Evolutionary conservation across 2,797 vertebrate species (phyloP).

Genomic region (Takifugu ocellatus): DNA sequence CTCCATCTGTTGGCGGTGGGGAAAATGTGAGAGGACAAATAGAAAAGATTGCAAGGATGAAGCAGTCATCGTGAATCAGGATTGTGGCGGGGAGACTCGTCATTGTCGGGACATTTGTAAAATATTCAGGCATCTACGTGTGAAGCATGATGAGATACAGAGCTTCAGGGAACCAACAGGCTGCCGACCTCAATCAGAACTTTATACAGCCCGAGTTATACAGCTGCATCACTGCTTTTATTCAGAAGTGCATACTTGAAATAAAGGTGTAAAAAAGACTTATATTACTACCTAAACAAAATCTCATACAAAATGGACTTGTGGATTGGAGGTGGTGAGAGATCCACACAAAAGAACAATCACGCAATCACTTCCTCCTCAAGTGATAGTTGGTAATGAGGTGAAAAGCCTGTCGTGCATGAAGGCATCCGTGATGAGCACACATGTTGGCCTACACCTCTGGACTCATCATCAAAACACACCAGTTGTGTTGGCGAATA

Average conservation of each 20-base stretch:
- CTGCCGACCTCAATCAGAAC: constrained; percentile 43
- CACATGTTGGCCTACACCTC: too few relatives aligned
- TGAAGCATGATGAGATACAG: constrained; percentile 8
- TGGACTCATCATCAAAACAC: too few relatives aligned
- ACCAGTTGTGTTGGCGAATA: too few relatives aligned
- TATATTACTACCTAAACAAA: too few relatives aligned
- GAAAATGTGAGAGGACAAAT: constrained; percentile 64
- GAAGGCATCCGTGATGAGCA: too few relatives aligned
- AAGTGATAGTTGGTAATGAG: too few relatives aligned
- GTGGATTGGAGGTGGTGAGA: constrained; percentile 36
- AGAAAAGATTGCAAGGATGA: constrained; percentile 73
- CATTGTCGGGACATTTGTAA: constrained; percentile 64
- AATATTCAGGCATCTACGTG: constrained; percentile 56
- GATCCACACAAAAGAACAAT: constrained; percentile 8
- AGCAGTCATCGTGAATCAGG: constrained; percentile 64
- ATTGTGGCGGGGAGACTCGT: constrained; percentile 50
- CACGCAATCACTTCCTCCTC: too few relatives aligned
- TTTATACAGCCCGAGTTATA: constrained; percentile 26
- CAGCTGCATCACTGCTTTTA: constrained; percentile 4
- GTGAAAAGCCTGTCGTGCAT: too few relatives aligned
- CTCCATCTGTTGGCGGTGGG: constrained; percentile 59
- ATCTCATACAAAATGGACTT: constrained; percentile 15
- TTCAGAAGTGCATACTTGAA: too few relatives aligned
- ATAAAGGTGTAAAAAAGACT: too few relatives aligned
- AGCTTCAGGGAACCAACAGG: constrained; percentile 37